Evolutionary conservation across 1,140 invertebrate species (phyloP), one percentile per base, ranked within the genome.

Genomic region (Apolygus lucorum): DNA sequence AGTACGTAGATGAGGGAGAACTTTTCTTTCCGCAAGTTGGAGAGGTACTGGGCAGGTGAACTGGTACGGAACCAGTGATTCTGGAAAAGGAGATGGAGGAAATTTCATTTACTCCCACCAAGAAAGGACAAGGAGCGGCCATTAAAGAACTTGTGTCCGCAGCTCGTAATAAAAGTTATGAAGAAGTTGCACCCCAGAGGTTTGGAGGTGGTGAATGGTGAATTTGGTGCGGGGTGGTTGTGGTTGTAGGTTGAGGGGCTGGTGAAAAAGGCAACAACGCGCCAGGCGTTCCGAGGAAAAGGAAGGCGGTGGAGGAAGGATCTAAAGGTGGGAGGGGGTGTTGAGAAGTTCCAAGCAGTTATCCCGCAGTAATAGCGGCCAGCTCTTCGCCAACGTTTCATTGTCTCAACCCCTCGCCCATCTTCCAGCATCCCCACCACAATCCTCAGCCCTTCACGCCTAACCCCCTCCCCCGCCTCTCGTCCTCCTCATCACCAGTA

Each of bases 91-190:
- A 49, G 34, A 17, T 11, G 17, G 17, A 49, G 34, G 17, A 49
- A 49, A 49, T 49, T 49, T 49, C 34, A 49, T 49, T 49, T 49
- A 49, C 34, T 49, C 8, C 17, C 34, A 49, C 8, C 34, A 49
- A 49, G 34, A 49, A 8, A 17, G 34, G 17, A 49, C 34, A 17
- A 49, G 34, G 34, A 17, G 8, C 34, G 34, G n/a, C 34, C 34
- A 49, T 49, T 49, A 49, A 49, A 8, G 34, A 49, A 49, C 34
- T 49, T 49, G 34, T 49, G 34, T 49, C 34, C 34, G 34, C 34
- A 49, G 34, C 34, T 49, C 34, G 34, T 49, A 49, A 49, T 49
- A 49, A 49, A 49, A 49, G 34, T 49, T 49, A 49, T 49, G 34
- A 49, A 49, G 34, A 49, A 49, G 34, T 49, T 49, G 34, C 34